Base-by-base conservation (phyloP, 92 coral and sea anemone genomes). In the Zoanthus sansibaricus region DNA sequence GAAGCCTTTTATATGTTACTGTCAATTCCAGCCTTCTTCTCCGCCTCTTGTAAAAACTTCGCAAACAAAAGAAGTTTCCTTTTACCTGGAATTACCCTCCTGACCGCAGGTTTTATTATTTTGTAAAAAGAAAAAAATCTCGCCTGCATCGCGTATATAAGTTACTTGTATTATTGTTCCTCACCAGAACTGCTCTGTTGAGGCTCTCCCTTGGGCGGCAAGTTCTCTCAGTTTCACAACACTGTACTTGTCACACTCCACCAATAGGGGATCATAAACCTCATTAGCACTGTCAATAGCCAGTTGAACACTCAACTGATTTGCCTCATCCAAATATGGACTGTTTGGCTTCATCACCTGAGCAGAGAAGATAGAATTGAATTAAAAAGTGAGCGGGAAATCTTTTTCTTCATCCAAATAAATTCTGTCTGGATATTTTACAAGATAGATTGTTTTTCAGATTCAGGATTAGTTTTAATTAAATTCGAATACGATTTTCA, bases 291-390 rank as follows among this genome's bases (percentile, higher is more conserved):
- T 96, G 42, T 88, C 91, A 70, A 97, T 92, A n/a, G 92, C 68
- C 51, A 97, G 83, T 71, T 83, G 93, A 79, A 97, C 98, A 80
- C 99, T 92, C 70, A 95, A 77, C 12, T 93, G 91, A 54, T 93
- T 96, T 71, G 95, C 99, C 74, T 93, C 99, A 79, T 97, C 99
- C 86, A 97, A 82, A 74, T 90, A 97, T 10, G 98, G 94, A 83
- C 98, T 97, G 91, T 91, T 86, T 9, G 91, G 93, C 42, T 93
- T 92, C 45, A 93, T 73, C 66, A 94, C 89, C 99, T 97, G 47
- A 44, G 45, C 49, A 83, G 44, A 72, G 72, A 17, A 67, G 72
- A 69, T 4, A 71, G 73, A 46, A 45, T 0, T 45, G 46, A 17
- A 37, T 1, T 37, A 37, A 2, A 25, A 37, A 37, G 42, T 37